phyloP scores from a whole-genome alignment of 2,113 vertebrate genomes.

The Nerophis ophidion region DNA sequence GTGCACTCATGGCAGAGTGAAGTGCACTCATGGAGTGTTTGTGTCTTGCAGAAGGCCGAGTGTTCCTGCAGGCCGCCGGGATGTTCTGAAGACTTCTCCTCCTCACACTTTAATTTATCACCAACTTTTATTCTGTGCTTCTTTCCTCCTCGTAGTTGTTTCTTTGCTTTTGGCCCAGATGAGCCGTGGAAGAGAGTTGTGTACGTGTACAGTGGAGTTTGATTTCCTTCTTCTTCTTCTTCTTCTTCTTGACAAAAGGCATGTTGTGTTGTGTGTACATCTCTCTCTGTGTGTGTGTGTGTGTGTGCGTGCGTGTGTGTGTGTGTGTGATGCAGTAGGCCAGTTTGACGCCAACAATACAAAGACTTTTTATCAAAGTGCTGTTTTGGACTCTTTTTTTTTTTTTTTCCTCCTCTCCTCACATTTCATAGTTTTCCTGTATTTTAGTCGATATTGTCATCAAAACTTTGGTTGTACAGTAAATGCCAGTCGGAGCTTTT shows the following conservation, averaged over 20 bases:
- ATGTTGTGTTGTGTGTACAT: constrained; percentile 77
- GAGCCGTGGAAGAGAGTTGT: constrained; percentile 76
- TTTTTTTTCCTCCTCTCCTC: background rate
- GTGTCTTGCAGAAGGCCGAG: constrained; percentile 87
- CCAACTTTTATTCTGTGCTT: constrained; percentile 53
- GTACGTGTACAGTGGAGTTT: constrained; percentile 58
- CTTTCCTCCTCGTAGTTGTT: constrained; percentile 66
- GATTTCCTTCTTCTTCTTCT: constrained; percentile 58
- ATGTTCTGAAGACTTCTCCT: constrained; percentile 81
- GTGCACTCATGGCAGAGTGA: too few relatives aligned
- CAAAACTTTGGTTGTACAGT: too few relatives aligned
- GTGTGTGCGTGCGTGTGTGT: too few relatives aligned
- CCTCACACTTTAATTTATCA: constrained; percentile 62
- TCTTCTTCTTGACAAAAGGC: constrained; percentile 45
- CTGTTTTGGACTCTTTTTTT: constrained; percentile 19
- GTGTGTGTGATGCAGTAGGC: constrained; percentile 99
- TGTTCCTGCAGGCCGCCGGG: constrained; percentile 90
- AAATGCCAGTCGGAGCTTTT: too few relatives aligned
- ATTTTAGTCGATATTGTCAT: too few relatives aligned
- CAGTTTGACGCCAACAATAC: constrained; percentile 80
- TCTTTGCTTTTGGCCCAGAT: constrained; percentile 61
- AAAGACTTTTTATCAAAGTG: constrained; percentile 68
- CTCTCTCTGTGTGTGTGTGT: too few relatives aligned
- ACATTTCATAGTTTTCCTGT: too few relatives aligned
- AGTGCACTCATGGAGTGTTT: constrained; percentile 13